phyloP scores from a whole-genome alignment of 2,113 vertebrate species.

The Crotalus tigris region DNA sequence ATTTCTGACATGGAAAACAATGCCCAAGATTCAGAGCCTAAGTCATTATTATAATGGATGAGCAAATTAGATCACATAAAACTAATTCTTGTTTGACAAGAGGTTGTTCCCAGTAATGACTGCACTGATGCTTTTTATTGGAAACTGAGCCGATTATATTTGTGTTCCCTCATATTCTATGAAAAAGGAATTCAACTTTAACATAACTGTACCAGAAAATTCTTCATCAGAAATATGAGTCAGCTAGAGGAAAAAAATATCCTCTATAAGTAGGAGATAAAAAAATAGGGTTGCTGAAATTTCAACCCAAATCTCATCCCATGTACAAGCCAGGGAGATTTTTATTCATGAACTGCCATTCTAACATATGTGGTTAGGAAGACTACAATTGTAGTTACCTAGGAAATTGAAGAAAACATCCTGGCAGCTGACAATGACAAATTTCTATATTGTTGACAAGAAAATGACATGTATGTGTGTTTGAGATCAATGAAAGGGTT shows the following conservation, averaged over 20 bases:
- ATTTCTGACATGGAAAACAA: not conserved
- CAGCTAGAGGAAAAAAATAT: not conserved
- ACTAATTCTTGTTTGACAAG: not conserved
- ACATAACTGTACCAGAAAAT: not conserved
- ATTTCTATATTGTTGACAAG: not conserved
- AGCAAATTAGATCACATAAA: not conserved
- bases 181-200: not conserved
- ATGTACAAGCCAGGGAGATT: too few species aligned
- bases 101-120: not conserved
- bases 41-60: not conserved
- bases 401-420: not conserved
- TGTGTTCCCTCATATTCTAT: not conserved
- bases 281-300: not conserved
- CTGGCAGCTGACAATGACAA: not conserved
- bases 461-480: not conserved
- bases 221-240: not conserved
- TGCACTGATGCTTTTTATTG: not conserved
- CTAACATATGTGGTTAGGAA: not conserved
- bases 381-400: not conserved
- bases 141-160: not conserved
- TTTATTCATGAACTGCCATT: not conserved
- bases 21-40: not conserved
- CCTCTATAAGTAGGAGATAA: not conserved
- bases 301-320: not conserved
- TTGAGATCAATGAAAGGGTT: not conserved